These are phyloP conservation scores for Tyto alba DNA, from an alignment of 2,113 vertebrate species.

Conservation along the genomic window DNA sequence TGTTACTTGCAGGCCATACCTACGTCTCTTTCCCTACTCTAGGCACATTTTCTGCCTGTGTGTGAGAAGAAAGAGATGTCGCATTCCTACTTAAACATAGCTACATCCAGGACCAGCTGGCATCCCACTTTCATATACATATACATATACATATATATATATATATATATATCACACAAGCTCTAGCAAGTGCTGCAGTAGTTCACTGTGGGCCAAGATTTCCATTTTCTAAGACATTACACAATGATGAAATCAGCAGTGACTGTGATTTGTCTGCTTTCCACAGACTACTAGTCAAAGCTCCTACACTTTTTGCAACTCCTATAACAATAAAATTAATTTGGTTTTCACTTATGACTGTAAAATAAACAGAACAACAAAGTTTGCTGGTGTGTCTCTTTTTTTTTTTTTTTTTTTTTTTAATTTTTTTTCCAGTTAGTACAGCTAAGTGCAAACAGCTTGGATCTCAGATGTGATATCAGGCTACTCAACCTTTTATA, in stretches of 20 bases:
- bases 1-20: not conserved
- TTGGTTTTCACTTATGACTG: not conserved
- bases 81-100: not conserved
- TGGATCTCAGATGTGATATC: not conserved
- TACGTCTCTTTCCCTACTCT: not conserved
- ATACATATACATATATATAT: no score
- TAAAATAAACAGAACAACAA: not conserved
- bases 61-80: not conserved
- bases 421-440: not conserved
- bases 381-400: not conserved
- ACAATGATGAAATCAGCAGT: not conserved
- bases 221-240: not conserved
- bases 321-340: not conserved
- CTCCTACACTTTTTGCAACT: not conserved
- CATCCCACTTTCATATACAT: not conserved
- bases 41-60: not conserved
- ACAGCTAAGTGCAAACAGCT: not conserved
- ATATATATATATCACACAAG: not conserved
- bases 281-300: not conserved
- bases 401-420: not conserved
- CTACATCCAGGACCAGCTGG: not conserved
- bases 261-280: not conserved
- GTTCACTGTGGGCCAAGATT: not conserved
- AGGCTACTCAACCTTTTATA: not conserved
- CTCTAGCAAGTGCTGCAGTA: not conserved